phyloP scores from a whole-genome alignment of 64 coral and sea anemone species.

The Pocillopora damicornis region DNA sequence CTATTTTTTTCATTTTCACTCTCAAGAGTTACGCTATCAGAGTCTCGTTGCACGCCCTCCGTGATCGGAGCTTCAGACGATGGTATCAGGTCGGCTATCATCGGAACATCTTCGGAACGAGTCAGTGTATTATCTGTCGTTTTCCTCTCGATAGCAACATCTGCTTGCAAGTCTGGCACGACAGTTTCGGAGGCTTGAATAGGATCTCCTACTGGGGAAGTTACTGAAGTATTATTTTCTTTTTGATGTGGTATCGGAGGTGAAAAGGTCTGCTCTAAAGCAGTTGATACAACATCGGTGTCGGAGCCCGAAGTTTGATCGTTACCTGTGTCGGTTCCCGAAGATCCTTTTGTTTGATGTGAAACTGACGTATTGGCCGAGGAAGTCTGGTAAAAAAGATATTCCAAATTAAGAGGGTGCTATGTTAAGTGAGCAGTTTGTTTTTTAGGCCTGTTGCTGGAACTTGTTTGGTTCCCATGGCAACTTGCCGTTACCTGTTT shows the following conservation, averaged over 20 bases:
- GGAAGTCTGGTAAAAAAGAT: constrained; percentile 17
- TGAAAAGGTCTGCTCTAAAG: constrained; percentile 13
- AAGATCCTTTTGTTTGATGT: constrained; percentile 42
- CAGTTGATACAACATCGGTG: background rate
- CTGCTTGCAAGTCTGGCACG: background rate
- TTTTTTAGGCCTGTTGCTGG: no score
- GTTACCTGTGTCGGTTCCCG: constrained; percentile 47
- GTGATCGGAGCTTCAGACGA: constrained; percentile 5
- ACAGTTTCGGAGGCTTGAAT: background rate
- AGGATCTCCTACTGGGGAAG: background rate
- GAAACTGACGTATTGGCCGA: constrained; percentile 42
- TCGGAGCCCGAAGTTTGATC: constrained; percentile 36
- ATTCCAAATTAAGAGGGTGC: background rate
- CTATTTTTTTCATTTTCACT: background rate
- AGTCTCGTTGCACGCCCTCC: background rate
- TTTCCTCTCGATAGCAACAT: background rate
- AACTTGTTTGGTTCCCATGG: no score
- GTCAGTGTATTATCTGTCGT: constrained; percentile 23
- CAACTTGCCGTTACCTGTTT: no score
- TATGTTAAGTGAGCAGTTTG: no score
- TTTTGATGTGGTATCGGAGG: background rate
- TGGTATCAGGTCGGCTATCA: background rate
- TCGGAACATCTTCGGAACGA: constrained; percentile 22
- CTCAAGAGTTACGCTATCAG: background rate
- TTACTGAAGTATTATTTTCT: background rate